A percentile compares a stretch with the other conserved stretches of the same genome.
Evolutionary conservation across 2,888 invertebrate genomes (phyloP).

Genomic region (Sycophila texana): DNA sequence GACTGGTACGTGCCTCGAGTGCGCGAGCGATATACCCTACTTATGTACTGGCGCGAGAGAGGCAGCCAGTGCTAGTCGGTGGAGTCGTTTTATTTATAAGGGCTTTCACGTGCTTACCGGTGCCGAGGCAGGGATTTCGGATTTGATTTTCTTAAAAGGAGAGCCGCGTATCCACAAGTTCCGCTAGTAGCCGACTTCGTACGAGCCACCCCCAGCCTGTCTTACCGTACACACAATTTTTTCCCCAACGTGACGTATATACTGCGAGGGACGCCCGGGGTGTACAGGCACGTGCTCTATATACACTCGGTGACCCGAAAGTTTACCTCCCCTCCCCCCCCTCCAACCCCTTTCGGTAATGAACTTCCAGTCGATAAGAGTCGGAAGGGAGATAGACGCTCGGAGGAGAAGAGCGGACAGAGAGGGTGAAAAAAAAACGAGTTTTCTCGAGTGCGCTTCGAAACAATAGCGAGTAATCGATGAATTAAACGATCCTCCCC

Average conservation of each 20-base stretch:
- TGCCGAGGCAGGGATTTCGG: conserved; percentile 59
- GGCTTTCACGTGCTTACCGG: conserved; percentile 59
- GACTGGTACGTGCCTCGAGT: conserved; percentile 58
- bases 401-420: neutral
- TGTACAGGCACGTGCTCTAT: neutral
- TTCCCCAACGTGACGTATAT: neutral
- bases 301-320: conserved; percentile 47
- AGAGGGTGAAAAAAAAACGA: conserved; percentile 17
- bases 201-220: conserved; percentile 28
- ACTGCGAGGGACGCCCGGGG: neutral
- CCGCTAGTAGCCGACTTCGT: conserved; percentile 4
- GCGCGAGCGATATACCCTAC: conserved; percentile 53
- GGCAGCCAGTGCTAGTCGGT: neutral
- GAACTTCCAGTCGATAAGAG: conserved; percentile 57
- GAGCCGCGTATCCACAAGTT: conserved; percentile 54
- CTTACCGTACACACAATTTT: neutral
- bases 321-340: conserved; percentile 34
- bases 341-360: conserved; percentile 31
- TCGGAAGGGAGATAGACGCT: conserved; percentile 42
- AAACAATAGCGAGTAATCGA: conserved; percentile 53
- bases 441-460: conserved; percentile 27
- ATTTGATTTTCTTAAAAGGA: conserved; percentile 66
- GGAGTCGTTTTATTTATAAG: conserved; percentile 59
- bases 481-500: conserved; percentile 41
- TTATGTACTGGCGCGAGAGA: conserved; percentile 42